Evolutionary conservation across 2,797 vertebrate species (phyloP).

Genomic region (Dicrostonyx torquatus): DNA sequence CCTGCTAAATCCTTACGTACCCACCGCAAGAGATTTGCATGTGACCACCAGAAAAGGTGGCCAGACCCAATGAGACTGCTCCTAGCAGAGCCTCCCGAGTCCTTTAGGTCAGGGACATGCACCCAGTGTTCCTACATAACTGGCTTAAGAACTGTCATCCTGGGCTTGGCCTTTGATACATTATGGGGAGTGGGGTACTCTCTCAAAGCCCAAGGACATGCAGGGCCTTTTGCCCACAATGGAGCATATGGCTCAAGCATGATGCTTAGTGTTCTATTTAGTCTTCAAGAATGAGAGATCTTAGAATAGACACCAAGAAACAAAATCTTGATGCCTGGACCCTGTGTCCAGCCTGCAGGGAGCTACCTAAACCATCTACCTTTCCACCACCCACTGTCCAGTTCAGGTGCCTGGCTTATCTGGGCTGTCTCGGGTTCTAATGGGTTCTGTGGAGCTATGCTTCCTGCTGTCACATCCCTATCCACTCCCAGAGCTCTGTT

Average conservation of each 20-base stretch:
- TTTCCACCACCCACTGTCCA: background rate
- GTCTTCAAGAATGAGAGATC: accelerated
- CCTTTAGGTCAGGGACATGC: accelerated
- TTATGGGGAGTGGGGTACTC: no score
- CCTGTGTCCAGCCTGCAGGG: background rate
- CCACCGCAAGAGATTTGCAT: accelerated
- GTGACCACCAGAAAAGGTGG: accelerated
- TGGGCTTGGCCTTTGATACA: background rate
- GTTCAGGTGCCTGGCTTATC: no score
- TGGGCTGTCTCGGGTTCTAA: background rate
- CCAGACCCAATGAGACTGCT: no score
- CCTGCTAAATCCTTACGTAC: accelerated
- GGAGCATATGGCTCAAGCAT: accelerated
- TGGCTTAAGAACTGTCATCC: accelerated
- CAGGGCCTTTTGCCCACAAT: background rate
- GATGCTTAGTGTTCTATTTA: accelerated
- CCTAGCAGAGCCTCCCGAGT: accelerated
- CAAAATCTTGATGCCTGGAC: accelerated
- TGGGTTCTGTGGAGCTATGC: no score
- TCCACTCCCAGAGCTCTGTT: background rate
- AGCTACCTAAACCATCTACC: background rate
- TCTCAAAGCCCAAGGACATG: no score
- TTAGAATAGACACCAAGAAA: background rate
- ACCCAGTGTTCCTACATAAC: accelerated
- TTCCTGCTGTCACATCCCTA: no score